Base-by-base conservation (phyloP, 2,113 vertebrate genomes). In the Neogobius melanostomus region DNA sequence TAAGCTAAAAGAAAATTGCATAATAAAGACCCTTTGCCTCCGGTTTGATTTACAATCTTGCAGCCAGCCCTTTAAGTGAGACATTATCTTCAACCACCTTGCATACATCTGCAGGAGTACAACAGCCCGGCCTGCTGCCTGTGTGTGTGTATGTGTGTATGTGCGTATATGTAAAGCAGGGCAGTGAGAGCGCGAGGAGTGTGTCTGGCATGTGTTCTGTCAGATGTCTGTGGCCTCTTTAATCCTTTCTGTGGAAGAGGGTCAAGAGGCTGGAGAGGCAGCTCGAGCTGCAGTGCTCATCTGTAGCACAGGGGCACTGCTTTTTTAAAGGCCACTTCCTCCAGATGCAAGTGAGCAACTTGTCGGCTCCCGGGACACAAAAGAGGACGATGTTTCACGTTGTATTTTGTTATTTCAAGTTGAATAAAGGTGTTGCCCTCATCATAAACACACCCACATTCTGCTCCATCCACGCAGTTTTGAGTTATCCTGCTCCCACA, bases 241-340 rank as follows among this genome's bases (percentile, higher is more conserved):
- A 87, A 90, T 89, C 88, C 80, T 90, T 82, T 89, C 80, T 87
- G 79, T 82, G 72, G 68, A 62, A 70, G 77, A 82, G 80, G 89
- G 86, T 90, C 85, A 90, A 91, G 83, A 89, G 81, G 85, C 84
- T 72, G 83, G 50, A 71, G 46, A 59, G 71, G 15, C 12, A 71
- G 69, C 61, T 64, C 66, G 73, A 79, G 64, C 68, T 77, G 69
- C 15, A 77, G 72, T 59, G 15, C n/a, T 56, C 15, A 15, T 50
- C 67, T 70, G 57, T 50, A 70, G 73, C 64, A n/a, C 64, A 71
- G 47, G 80, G 48, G 49, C 17, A 28, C 47, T 15, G 69, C 82
- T 21, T 21, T 21, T 71, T 71, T 21, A 79, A 64, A 65, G 42
- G 14, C 36, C 43, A 54, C 21, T 43, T 16, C 7, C n/a, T 67